Evolutionary conservation across 2,888 invertebrate genomes (phyloP).

Genomic region (Pheosia gnoma): DNA sequence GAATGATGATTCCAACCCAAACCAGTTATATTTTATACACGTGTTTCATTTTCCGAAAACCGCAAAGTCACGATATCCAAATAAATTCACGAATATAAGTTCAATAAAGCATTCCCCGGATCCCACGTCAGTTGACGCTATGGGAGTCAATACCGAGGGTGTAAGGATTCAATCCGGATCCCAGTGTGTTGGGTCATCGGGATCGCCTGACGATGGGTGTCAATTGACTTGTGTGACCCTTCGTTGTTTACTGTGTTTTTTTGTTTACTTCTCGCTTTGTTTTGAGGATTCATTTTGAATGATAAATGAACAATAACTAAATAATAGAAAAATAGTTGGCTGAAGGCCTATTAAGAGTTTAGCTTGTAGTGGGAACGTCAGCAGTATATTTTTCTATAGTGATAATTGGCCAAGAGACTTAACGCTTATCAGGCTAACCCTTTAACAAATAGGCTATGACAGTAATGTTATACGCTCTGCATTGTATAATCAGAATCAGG

Average conservation of each 20-base stretch:
- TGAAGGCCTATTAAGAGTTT: too few species aligned
- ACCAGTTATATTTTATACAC: too few species aligned
- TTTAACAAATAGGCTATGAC: too few species aligned
- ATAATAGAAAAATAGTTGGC: too few species aligned
- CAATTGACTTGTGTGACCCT: conserved; percentile 30
- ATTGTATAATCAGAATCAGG: too few species aligned
- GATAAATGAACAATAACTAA: too few species aligned
- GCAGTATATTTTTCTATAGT: too few species aligned
- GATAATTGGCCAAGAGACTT: too few species aligned
- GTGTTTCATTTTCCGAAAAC: neutral
- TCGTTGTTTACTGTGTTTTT: neutral
- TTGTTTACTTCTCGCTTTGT: neutral
- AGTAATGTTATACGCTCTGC: too few species aligned
- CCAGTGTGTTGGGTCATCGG: conserved; percentile 20
- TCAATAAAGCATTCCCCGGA: conserved; percentile 23
- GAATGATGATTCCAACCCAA: too few species aligned
- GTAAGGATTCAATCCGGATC: conserved; percentile 30
- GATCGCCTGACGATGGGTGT: conserved; percentile 18
- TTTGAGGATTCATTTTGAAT: neutral
- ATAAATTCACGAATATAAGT: conserved; percentile 17
- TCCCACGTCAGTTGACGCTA: conserved; percentile 26
- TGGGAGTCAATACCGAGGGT: conserved; percentile 26
- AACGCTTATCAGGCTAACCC: too few species aligned
- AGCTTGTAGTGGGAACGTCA: too few species aligned
- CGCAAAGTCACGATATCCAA: conserved; percentile 7